Conservation (phyloP, 2,797 vertebrate species). For the Chloroceryle inda region DNA sequence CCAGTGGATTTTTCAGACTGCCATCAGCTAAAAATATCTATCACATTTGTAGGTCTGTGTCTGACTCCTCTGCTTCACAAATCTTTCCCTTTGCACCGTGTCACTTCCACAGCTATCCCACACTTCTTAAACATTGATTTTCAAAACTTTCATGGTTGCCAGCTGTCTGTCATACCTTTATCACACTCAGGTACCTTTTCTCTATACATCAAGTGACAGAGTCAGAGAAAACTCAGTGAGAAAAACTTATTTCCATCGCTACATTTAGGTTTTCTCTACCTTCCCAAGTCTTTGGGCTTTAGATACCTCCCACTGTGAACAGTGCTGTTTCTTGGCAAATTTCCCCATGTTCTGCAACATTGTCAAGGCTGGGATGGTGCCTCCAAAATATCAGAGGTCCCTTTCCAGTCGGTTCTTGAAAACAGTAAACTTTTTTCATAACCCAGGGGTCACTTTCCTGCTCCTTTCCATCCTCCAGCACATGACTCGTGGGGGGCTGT, state of each 20-base stretch:
- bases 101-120: slow-evolving; percentile 11
- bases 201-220: background rate
- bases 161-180: background rate
- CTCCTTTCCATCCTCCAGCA: accelerated
- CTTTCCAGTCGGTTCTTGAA: background rate
- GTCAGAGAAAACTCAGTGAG: background rate
- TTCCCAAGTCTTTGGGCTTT: background rate
- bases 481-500: background rate
- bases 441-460: background rate
- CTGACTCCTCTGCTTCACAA: slow-evolving; percentile 26
- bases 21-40: slow-evolving; percentile 54
- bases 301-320: background rate
- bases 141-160: background rate
- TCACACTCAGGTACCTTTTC: background rate
- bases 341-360: background rate
- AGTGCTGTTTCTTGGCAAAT: background rate
- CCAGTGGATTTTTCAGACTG: slow-evolving; percentile 7
- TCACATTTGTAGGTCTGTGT: slow-evolving; percentile 28
- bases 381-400: background rate
- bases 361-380: background rate
- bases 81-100: background rate
- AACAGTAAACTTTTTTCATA: background rate
- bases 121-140: background rate
- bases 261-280: background rate
- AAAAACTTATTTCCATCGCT: background rate